Base-by-base conservation (phyloP, 1,140 invertebrate species). In the Lepidurus packardi region DNA sequence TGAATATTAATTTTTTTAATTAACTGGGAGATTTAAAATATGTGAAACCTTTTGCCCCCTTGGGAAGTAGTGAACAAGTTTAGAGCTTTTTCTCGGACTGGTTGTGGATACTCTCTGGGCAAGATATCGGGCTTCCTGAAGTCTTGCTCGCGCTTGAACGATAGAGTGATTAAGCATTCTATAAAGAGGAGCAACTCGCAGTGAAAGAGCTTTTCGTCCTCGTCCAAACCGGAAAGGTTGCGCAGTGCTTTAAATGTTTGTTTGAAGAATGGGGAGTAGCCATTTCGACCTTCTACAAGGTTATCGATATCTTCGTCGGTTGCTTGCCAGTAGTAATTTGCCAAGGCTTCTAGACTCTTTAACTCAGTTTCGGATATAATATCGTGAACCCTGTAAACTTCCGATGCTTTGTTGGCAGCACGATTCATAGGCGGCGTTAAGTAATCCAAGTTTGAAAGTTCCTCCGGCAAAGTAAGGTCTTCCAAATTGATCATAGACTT, bases 81-180 rank as follows among this genome's bases (percentile, higher is more conserved):
- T 13, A 75, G 41, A 74, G 75, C 78, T 78, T 78, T 74, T 45
- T 78, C 41, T 42, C 73, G 45, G 21, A 75, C 73, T 75, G 42
- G 41, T 21, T 7, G 44, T 34, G 73, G 73, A 25, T 45, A 21
- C 1, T 45, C 65, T 13, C 43, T 44, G 16, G 16, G 73, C 16
- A 75, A 6, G 21, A 34, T 43, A n/a, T 74, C 53, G 16, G 53
- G 53, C 21, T 65, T 65, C 7, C 53, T 13, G 53, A 65, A 65
- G 13, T 65, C 53, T 65, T 21, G 53, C 6, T 65, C 53, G 53
- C 16, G 21, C 53, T 65, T 65, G 53, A 65, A 65, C 3, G 41
- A 74, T 25, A 75, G 41, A n/a, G 74, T 78, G 13, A 78, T 78
- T 7, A 78, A 42, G 13, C 78, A 75, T 13, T 78, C 78, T 0